phyloP scores from a whole-genome alignment of 2,797 vertebrate genomes.

The Gallinago nigripennis region DNA sequence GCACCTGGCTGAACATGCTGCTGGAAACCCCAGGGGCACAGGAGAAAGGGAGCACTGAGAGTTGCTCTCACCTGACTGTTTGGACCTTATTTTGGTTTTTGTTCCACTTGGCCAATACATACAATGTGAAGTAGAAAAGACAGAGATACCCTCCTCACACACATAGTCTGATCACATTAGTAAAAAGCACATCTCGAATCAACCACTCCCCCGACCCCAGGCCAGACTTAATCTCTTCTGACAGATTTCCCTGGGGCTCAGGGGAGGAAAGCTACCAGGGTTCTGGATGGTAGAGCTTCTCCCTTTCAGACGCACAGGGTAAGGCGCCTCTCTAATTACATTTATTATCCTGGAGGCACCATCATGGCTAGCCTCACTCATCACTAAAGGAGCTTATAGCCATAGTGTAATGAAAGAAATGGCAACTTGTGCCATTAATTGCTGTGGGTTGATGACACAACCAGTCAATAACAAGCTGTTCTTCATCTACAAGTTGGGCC shows the following conservation, averaged over 20 bases:
- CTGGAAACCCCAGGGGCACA: background rate
- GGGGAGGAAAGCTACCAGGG: background rate
- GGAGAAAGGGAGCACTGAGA: background rate
- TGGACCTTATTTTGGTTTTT: background rate
- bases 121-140: background rate
- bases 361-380: background rate
- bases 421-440: background rate
- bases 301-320: background rate
- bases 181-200: background rate
- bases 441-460: background rate
- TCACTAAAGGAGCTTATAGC: background rate
- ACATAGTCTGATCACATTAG: background rate
- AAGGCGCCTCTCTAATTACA: background rate
- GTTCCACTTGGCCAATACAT: background rate
- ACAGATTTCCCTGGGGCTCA: background rate
- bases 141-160: background rate
- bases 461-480: background rate
- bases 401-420: background rate
- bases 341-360: background rate
- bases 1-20: fast-evolving
- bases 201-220: background rate
- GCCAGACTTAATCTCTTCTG: background rate
- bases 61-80: background rate
- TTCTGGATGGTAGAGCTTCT: background rate
- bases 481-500: background rate